Evolutionary conservation across 1,140 invertebrate genomes (phyloP).

Genomic region (Epicauta chinensis): DNA sequence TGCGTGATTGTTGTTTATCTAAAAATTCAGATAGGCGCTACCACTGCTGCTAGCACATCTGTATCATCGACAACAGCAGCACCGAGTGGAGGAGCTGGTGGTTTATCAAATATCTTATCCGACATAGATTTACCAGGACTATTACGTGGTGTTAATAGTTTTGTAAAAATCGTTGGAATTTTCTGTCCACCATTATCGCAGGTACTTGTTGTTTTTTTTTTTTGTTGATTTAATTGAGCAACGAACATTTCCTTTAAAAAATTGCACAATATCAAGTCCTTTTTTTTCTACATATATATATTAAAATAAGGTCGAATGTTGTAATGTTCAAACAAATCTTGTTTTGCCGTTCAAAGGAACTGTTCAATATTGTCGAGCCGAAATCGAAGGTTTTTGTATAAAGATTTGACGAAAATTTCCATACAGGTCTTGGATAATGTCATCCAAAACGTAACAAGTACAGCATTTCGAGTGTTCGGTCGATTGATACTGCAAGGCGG

Average conservation of each 20-base stretch:
- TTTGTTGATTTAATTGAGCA: no score
- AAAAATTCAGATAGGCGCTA: conserved; percentile 9
- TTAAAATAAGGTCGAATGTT: no score
- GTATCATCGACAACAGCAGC: no score
- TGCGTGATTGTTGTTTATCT: background rate
- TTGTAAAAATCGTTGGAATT: conserved; percentile 31
- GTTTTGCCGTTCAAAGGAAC: no score
- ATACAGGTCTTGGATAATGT: conserved; percentile 41
- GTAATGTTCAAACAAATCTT: no score
- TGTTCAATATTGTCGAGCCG: background rate
- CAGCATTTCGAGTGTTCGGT: conserved; percentile 42
- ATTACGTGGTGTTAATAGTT: conserved; percentile 33
- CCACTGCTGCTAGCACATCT: conserved; percentile 5
- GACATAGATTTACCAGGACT: conserved; percentile 34
- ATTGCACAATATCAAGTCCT: no score
- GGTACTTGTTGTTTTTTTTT: no score
- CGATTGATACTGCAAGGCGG: conserved; percentile 45
- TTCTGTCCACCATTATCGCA: conserved; percentile 39
- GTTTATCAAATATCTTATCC: conserved; percentile 30
- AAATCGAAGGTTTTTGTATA: background rate
- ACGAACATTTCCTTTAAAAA: background rate
- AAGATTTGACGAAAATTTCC: background rate
- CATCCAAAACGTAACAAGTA: conserved; percentile 40
- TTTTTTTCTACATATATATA: no score
- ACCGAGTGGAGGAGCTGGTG: conserved; percentile 16